Conservation (phyloP, 2,113 vertebrate species). For the Zosterops lateralis region DNA sequence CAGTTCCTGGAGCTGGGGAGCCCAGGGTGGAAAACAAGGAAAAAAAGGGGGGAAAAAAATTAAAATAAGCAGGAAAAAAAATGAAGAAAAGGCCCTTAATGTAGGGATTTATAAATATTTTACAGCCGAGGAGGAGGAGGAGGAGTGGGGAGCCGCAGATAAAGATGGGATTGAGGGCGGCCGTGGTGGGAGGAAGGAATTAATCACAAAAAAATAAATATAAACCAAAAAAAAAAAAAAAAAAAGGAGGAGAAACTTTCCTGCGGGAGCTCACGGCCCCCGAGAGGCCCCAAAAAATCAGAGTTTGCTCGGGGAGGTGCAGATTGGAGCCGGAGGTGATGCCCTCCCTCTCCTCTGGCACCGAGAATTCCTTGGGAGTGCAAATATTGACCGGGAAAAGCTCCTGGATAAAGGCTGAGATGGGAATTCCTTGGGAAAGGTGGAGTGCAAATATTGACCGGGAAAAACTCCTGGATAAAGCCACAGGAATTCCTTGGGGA, state of each 20-base stretch:
- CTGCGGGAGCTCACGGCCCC: not conserved
- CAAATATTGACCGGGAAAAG: too few species aligned
- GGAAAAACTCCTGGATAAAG: too few species aligned
- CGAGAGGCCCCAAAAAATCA: not conserved
- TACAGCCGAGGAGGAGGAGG: slow-evolving; percentile 47
- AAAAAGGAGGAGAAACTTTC: not conserved
- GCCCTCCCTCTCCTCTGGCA: not conserved
- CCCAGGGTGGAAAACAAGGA: not conserved
- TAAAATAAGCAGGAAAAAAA: not conserved
- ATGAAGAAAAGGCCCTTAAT: not conserved
- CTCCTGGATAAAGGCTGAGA: too few species aligned
- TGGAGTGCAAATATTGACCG: not conserved
- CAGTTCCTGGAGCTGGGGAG: slow-evolving; percentile 7
- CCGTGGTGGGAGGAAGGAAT: slow-evolving; percentile 53
- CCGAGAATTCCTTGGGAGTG: rapidly evolving
- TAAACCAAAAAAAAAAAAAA: not conserved
- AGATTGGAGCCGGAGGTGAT: rapidly evolving
- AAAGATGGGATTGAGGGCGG: slow-evolving; percentile 16
- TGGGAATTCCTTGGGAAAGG: not conserved
- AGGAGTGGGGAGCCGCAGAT: slow-evolving; percentile 51
- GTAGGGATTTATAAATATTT: slow-evolving; percentile 60
- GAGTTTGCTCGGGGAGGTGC: not conserved
- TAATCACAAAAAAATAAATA: slow-evolving; percentile 7
- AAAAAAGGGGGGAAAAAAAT: not conserved
- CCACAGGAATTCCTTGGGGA: not conserved